Evolutionary conservation across 2,888 invertebrate species (phyloP), one percentile per base, ranked within the genome.

Genomic region (Drosophila aldrichi): DNA sequence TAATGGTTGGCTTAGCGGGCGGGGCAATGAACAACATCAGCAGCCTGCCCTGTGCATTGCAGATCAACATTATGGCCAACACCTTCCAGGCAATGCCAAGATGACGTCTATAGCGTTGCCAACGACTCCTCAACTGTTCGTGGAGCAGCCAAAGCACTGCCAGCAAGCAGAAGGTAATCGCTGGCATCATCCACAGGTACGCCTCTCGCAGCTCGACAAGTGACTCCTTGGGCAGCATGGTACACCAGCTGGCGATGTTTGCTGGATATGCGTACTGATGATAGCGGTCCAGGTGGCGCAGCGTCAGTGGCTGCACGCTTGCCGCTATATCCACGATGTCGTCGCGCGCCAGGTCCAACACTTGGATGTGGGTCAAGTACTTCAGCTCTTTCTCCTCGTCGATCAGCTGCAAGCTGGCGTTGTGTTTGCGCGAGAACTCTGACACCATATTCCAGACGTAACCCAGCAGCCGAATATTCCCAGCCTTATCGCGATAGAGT

Each of bases 401-500:
- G 3, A 60, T 59, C 10, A 87, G n/a, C 16, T 57, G 4, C 25
- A 87, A 46, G 0, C n/a, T 18, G 5, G 70, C 89, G 36, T 90
- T 87, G 38, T 75, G 84, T 14, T 74, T 77, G 0, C 51, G 59
- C 0, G 75, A 56, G 14, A 59, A 90, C 5, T 70, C 70, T 25
- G 34, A 51, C 6, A 87, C 16, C 18, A 81, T 63, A n/a, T 77
- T 64, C 88, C 89, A 90, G 7, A 83, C 70, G 22, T 76, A 83
- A n/a, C 86, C 86, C 2, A 65, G 34, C 1, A 86, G 12, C 18
- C 41, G 57, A 3, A 36, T 22, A 7, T 70, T 59, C 0, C 74
- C 75, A 3, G 38, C 2, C 0, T 46, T 18, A 25, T 82, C 79
- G 1, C 38, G 9, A 44, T 77, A 70, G 12, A 90, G 55, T 32